Evolutionary conservation across 2,113 vertebrate species (phyloP), one percentile per base, ranked within the genome.

Genomic region (Nyctereutes procyonoides): DNA sequence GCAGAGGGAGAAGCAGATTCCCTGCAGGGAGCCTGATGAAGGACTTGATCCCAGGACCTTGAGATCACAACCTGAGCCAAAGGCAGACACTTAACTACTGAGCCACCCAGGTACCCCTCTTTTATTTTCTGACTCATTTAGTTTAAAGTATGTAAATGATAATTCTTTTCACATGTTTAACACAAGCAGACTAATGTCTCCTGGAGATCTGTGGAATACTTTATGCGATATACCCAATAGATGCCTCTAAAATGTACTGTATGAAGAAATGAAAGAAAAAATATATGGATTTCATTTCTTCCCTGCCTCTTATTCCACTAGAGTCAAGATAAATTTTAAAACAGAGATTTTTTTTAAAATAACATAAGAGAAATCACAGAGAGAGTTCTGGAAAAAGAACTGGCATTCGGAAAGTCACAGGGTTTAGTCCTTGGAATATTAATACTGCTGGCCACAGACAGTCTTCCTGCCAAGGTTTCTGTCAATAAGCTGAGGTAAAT

Each of bases 401-500:
- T 48, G 79, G 48, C 67, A 76, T 76, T 94, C 62, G 12, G 74
- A 85, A 96, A 95, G 53, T 80, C 81, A 85, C 2, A 55, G 76
- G 84, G 32, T 35, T 95, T 83, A 80, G 91, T 95, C 81, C 71
- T 93, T 48, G 71, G 83, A 95, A 96, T 88, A 91, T 86, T 92
- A 96, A 77, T 62, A 88, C 65, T 80, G 20, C n/a, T 67, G 55
- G 48, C 32, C 93, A 95, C 15, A 80, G 74, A 90, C 24, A n/a
- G 43, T 35, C 69, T 80, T 95, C 53, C 67, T 43, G 51, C 13
- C 63, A 65, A 93, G 60, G 24, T 90, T 86, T 53, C 76, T 81
- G 87, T 96, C 88, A 91, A 82, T 90, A 86, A 98, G 26, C 60
- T 5, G 60, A 97, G 32, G 87, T 81, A 86, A 98, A 92, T 65